A percentile compares a stretch with the other conserved stretches of the same genome.
Evolutionary conservation across 53 echinoderm and acorn worm species (phyloP).

Genomic region (Hippasteria phrygiana): DNA sequence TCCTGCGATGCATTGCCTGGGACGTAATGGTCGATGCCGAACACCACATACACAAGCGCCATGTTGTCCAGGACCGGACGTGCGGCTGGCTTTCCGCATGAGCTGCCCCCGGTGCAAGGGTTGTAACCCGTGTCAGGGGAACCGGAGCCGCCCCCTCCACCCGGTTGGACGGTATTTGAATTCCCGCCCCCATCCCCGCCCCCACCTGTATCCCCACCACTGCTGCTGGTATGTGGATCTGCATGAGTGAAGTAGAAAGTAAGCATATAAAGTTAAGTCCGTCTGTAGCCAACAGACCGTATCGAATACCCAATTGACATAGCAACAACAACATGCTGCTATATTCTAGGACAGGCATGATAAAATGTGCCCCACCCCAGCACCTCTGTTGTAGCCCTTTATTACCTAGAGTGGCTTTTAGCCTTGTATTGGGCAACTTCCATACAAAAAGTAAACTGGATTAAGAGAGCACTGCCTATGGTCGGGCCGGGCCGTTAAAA

Average conservation of each 20-base stretch:
- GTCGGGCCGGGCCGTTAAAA: too few relatives aligned
- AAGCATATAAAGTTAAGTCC: not conserved
- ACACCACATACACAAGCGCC: slow-evolving; percentile 89
- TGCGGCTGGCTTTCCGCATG: slow-evolving; percentile 65
- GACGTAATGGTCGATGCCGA: slow-evolving; percentile 74
- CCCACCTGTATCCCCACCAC: slow-evolving; percentile 3
- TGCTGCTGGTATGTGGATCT: slow-evolving; percentile 18
- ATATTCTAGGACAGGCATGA: too few relatives aligned
- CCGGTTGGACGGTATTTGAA: not conserved
- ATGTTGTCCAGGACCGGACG: slow-evolving; percentile 80
- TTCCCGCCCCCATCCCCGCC: not conserved
- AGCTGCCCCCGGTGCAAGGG: slow-evolving; percentile 69
- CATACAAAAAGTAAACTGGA: too few relatives aligned
- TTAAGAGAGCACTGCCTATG: too few relatives aligned
- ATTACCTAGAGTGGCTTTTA: too few relatives aligned
- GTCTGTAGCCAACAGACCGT: too few relatives aligned
- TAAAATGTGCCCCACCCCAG: too few relatives aligned
- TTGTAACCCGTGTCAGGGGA: slow-evolving; percentile 78
- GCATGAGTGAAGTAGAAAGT: not conserved
- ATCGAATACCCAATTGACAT: too few relatives aligned
- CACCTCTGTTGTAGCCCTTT: too few relatives aligned
- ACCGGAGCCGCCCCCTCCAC: slow-evolving; percentile 19
- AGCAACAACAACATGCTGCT: too few relatives aligned
- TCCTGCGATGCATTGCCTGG: slow-evolving; percentile 46
- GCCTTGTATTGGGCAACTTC: too few relatives aligned